Evolutionary conservation across 2,888 invertebrate species (phyloP).

Genomic region (Zygaena filipendulae): DNA sequence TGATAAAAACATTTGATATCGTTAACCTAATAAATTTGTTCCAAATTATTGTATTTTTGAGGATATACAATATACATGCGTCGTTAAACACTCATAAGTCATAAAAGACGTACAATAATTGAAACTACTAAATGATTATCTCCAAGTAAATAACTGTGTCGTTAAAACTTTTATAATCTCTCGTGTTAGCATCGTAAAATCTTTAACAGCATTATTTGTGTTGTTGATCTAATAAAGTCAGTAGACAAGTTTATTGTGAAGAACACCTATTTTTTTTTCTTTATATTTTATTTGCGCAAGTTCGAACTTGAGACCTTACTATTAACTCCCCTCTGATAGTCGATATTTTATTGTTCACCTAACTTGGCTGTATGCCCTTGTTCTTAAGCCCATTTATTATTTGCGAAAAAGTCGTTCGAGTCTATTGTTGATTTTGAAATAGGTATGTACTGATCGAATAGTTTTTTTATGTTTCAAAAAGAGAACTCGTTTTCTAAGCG

Average conservation of each 20-base stretch:
- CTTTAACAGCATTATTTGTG: constrained; percentile 11
- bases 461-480: constrained; percentile 29
- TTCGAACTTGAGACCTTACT: constrained; percentile 17
- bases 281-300: constrained; percentile 11
- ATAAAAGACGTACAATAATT: too few species aligned
- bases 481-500: constrained; percentile 30
- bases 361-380: constrained; percentile 30
- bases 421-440: constrained; percentile 30
- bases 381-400: constrained; percentile 34
- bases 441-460: constrained; percentile 16
- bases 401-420: constrained; percentile 37
- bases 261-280: too few species aligned
- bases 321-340: constrained; percentile 24
- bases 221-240: neutral
- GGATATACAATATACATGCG: too few species aligned
- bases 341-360: constrained; percentile 29
- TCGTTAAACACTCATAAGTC: too few species aligned
- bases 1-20: too few species aligned
- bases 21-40: too few species aligned
- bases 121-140: too few species aligned
- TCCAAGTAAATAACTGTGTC: constrained; percentile 23
- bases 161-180: constrained; percentile 23
- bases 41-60: too few species aligned
- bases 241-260: too few species aligned
- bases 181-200: constrained; percentile 17